These are phyloP conservation scores for Pristiophorus japonicus DNA, from an alignment of 2,113 vertebrate species.

Conservation along the genomic window DNA sequence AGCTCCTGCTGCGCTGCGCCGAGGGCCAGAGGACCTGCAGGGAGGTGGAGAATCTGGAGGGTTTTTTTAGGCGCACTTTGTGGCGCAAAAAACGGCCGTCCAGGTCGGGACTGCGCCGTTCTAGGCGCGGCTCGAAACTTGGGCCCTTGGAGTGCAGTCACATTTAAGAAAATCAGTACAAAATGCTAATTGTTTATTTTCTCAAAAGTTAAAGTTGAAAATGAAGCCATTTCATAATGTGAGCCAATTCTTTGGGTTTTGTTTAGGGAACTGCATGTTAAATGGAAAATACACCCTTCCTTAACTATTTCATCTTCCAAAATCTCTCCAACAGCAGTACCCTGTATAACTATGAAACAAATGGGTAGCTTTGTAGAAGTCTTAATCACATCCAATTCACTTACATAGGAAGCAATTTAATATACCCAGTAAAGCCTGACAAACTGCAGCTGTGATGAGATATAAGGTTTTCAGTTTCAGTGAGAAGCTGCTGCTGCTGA, in stretches of 20 bases:
- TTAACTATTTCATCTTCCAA: not conserved
- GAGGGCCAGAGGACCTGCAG: too few relatives aligned
- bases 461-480: not conserved
- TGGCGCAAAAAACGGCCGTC: too few relatives aligned
- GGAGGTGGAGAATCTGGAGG: too few relatives aligned
- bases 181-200: not conserved
- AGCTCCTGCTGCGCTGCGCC: too few relatives aligned
- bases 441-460: not conserved
- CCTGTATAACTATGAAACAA: not conserved
- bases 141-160: too few relatives aligned
- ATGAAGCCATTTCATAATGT: not conserved
- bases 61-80: too few relatives aligned
- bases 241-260: not conserved
- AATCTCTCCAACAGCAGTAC: not conserved
- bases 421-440: not conserved
- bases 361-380: not conserved
- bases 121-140: too few relatives aligned
- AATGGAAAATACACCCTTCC: not conserved
- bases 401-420: not conserved
- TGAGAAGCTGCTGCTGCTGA: not conserved
- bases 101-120: too few relatives aligned
- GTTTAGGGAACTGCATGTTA: not conserved
- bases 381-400: not conserved
- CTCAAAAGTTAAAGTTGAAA: not conserved
- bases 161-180: not conserved